A percentile compares a stretch with the other conserved stretches of the same genome.
These are phyloP conservation scores for Thysanoteuthis rhombus DNA, from an alignment of 2,888 invertebrate species.

Conservation along the genomic window DNA sequence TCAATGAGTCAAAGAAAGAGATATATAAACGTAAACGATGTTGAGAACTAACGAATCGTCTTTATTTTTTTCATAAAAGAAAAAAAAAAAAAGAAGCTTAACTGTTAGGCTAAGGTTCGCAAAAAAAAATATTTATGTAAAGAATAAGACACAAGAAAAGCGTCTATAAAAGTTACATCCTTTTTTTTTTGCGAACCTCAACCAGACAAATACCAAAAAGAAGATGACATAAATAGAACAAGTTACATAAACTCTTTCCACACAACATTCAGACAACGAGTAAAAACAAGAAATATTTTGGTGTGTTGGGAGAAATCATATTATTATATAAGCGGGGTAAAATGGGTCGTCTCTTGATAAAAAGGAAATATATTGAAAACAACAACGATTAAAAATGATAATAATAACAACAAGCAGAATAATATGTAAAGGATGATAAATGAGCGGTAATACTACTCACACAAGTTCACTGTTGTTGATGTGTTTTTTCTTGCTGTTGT, in stretches of 20 bases:
- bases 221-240: not conserved
- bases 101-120: too few species aligned
- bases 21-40: too few species aligned
- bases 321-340: not conserved
- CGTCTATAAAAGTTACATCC: not conserved
- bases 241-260: not conserved
- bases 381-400: not conserved
- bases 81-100: not conserved
- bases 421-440: too few species aligned
- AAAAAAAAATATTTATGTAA: too few species aligned
- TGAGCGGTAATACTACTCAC: too few species aligned
- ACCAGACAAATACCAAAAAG: not conserved
- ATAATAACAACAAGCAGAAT: not conserved
- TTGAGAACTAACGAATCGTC: too few species aligned
- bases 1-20: too few species aligned
- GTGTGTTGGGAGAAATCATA: too few species aligned
- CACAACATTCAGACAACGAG: too few species aligned
- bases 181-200: too few species aligned
- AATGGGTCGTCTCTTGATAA: not conserved
- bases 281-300: too few species aligned
- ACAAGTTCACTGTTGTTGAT: not conserved
- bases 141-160: too few species aligned
- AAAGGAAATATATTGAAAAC: not conserved
- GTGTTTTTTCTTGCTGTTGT: not conserved
- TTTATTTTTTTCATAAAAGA: not conserved